Conservation (phyloP, 1,140 invertebrate genomes). For the Nasonia vitripennis region DNA sequence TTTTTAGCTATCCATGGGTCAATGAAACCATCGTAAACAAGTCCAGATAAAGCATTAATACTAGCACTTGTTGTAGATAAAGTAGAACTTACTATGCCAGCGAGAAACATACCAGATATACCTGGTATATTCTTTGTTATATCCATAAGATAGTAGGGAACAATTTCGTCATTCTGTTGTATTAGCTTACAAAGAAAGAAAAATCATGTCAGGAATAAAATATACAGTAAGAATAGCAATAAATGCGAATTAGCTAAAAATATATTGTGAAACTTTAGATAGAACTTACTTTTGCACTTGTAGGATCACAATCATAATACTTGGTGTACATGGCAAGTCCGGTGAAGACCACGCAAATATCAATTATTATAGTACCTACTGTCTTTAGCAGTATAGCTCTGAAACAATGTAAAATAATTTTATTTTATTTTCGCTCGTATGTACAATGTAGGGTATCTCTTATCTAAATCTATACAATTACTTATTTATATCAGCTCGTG, state of each 20-base stretch:
- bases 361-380: constrained; percentile 70
- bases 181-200: constrained; percentile 44
- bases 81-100: constrained; percentile 82
- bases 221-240: too few species aligned
- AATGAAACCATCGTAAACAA: constrained; percentile 77
- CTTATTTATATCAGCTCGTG: constrained; percentile 76
- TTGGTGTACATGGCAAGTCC: constrained; percentile 79
- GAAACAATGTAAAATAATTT: neutral
- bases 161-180: constrained; percentile 72
- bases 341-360: constrained; percentile 61
- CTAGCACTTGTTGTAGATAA: constrained; percentile 73
- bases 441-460: neutral
- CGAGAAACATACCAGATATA: constrained; percentile 81
- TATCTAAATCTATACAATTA: constrained; percentile 45
- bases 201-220: too few species aligned
- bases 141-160: constrained; percentile 78
- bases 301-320: constrained; percentile 80
- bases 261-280: neutral
- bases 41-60: constrained; percentile 77
- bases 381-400: constrained; percentile 65
- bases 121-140: constrained; percentile 75
- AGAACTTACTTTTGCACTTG: constrained; percentile 61
- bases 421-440: too few species aligned
- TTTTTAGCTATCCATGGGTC: constrained; percentile 65
- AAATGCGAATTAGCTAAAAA: too few species aligned